These are phyloP conservation scores for Pao palembangensis DNA, from an alignment of 2,113 vertebrate genomes.

Conservation along the genomic window DNA sequence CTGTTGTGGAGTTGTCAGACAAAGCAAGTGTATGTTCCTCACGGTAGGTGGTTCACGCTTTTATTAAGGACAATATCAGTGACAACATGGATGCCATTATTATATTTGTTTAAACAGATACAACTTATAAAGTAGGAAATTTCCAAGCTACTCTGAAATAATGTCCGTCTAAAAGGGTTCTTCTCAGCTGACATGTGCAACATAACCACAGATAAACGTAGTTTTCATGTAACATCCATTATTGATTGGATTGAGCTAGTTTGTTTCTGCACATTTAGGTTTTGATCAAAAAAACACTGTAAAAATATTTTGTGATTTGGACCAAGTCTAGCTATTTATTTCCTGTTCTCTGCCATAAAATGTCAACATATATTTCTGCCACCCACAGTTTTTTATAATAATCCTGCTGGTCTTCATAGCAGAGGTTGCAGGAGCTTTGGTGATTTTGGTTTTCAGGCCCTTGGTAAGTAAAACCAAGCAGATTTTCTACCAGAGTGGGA, in stretches of 20 bases:
- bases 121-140: neutral
- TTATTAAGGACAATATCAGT: too few species aligned
- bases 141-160: too few species aligned
- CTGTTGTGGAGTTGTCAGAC: constrained; percentile 76
- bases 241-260: too few species aligned
- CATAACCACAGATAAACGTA: too few species aligned
- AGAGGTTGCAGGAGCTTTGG: constrained; percentile 76
- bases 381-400: constrained; percentile 78
- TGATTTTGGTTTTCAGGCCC: constrained; percentile 77
- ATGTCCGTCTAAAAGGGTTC: too few species aligned
- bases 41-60: constrained; percentile 62
- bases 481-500: neutral
- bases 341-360: neutral
- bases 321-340: neutral
- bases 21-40: constrained; percentile 78
- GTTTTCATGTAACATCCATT: too few species aligned
- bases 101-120: neutral
- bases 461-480: constrained; percentile 65
- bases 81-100: neutral
- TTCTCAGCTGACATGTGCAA: too few species aligned
- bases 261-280: too few species aligned
- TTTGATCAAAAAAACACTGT: too few species aligned
- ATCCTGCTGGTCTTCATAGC: constrained; percentile 79
- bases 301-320: neutral
- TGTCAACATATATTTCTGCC: neutral